Conservation (phyloP, 2,888 invertebrate species). For the Gortyna flavago region DNA sequence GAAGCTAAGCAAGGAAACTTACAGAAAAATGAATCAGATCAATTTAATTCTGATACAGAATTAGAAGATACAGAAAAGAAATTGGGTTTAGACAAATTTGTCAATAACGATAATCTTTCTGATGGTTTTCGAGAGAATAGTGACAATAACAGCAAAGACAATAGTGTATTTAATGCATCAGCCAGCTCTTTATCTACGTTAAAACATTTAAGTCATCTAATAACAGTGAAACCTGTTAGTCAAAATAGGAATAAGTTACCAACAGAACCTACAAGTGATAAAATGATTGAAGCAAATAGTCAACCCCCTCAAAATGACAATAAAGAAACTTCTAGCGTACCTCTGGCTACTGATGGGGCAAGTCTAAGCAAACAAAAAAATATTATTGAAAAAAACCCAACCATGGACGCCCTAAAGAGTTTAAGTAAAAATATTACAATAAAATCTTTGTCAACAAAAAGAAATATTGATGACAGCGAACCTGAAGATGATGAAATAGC, state of each 20-base stretch:
- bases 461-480: constrained; percentile 58
- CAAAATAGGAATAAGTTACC: constrained; percentile 60
- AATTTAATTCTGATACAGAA: constrained; percentile 39
- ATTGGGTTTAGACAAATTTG: constrained; percentile 2
- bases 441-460: constrained; percentile 69
- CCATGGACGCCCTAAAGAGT: constrained; percentile 70
- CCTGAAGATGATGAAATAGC: constrained; percentile 46
- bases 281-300: constrained; percentile 25
- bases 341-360: constrained; percentile 22
- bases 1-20: constrained; percentile 1
- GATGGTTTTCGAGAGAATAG: constrained; percentile 12
- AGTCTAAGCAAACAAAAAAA: constrained; percentile 28
- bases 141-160: constrained; percentile 25
- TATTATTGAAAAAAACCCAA: constrained; percentile 53
- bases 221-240: constrained; percentile 78
- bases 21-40: constrained; percentile 29
- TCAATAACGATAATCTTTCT: constrained; percentile 25
- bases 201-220: constrained; percentile 79
- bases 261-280: constrained; percentile 20
- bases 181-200: constrained; percentile 72
- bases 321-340: constrained; percentile 21
- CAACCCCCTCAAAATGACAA: constrained; percentile 9
- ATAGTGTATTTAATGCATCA: constrained; percentile 10
- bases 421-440: constrained; percentile 75
- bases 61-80: constrained; percentile 25